Conservation (phyloP, 1,140 invertebrate species). For the Armadillidium nasatum region DNA sequence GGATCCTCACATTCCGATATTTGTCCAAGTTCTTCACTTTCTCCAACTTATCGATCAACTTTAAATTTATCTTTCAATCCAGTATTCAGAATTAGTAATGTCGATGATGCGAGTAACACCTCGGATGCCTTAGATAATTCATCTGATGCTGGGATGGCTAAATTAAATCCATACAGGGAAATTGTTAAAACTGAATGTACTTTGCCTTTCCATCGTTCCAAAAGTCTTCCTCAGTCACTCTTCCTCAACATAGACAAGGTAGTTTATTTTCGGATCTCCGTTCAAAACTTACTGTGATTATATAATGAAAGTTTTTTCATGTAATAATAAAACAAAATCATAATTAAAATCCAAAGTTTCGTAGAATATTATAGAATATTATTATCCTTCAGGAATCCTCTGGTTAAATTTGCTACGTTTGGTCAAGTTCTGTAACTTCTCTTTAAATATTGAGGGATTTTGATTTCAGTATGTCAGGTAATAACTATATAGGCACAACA, state of each 20-base stretch:
- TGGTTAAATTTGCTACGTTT: no score
- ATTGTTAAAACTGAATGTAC: conserved; percentile 10
- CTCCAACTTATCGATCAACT: neutral
- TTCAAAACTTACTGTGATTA: no score
- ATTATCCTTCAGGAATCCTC: no score
- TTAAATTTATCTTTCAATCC: neutral
- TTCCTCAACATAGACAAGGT: conserved; percentile 34
- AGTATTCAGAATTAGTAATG: neutral
- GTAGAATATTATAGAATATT: no score
- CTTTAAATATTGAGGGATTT: no score
- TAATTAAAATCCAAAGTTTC: no score
- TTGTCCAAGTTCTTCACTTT: neutral
- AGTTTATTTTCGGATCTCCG: neutral
- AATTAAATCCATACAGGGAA: neutral
- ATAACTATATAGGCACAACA: no score
- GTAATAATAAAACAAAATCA: no score
- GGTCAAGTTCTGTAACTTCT: no score
- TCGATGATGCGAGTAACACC: conserved; percentile 14
- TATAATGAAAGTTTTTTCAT: no score
- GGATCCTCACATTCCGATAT: conserved; percentile 35
- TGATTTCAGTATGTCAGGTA: no score
- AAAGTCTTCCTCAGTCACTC: conserved; percentile 38
- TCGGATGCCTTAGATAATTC: conserved; percentile 27
- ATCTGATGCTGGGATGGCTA: neutral
- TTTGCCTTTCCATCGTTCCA: conserved; percentile 42